Evolutionary conservation across 2,113 vertebrate genomes (phyloP), one percentile per base, ranked within the genome.

Genomic region (Mustela lutreola): DNA sequence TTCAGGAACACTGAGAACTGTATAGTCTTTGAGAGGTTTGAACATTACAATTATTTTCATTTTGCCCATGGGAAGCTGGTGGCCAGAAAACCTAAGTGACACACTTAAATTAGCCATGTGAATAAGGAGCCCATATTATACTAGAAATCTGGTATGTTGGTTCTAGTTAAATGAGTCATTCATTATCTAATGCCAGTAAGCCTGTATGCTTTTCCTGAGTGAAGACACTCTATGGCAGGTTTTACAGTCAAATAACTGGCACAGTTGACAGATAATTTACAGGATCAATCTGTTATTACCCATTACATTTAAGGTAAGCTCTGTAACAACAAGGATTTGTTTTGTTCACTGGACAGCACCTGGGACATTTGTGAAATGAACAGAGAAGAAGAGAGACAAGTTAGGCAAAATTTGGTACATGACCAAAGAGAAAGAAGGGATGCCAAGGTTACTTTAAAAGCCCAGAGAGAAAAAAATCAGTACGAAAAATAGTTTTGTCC

Each of bases 361-460:
- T 60, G 33, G 53, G 15, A 73, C 24, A 76, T 79, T 22, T 87
- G n/a, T 86, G 53, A 48, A 86, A 82, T 70, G 73, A 93, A 93
- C 19, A 79, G 73, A 87, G 71, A 90, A 3, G 36, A 85, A 67
- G 39, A 85, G 31, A 58, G 56, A 73, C 2, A 96, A 81, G 65
- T 33, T 39, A 71, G 48, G 67, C 36, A 71, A 84, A 63, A 53
- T 76, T 36, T 80, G 58, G 87, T 58, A 45, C 0, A 10, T 14
- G 63, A 95, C 50, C 45, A 90, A 88, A 91, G 3, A 94, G 31
- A 97, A 36, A 28, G 91, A 24, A 82, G 45, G 65, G 83, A 92
- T 91, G 48, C 11, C 95, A 58, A 18, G 76, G 50, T 53, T 76
- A n/a, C 31, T 97, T 91, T 76, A 86, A 76, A 97, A 96, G 63